Evolutionary conservation across 2,888 invertebrate species (phyloP).

Genomic region (Cheilosia impressa): DNA sequence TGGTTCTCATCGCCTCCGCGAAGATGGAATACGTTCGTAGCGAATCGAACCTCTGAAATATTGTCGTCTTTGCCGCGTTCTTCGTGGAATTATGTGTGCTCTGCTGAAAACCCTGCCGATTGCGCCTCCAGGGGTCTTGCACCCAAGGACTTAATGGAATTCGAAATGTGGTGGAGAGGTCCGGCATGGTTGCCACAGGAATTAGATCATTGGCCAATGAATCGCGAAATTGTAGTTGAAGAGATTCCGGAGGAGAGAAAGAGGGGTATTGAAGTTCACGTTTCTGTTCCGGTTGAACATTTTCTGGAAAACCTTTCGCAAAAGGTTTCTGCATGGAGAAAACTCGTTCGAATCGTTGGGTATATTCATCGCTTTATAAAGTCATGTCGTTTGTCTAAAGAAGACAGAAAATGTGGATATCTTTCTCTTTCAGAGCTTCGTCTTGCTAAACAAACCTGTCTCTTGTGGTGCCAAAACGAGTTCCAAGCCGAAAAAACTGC

Average conservation of each 20-base stretch:
- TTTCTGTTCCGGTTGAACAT: too few relatives aligned
- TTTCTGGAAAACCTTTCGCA: too few relatives aligned
- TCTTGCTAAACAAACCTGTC: too few relatives aligned
- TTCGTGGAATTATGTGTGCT: too few relatives aligned
- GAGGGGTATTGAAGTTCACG: background rate
- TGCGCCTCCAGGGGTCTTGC: constrained; percentile 21
- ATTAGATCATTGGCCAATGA: constrained; percentile 3
- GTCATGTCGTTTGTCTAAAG: too few relatives aligned
- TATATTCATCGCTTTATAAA: too few relatives aligned
- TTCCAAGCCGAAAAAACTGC: too few relatives aligned
- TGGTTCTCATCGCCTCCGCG: constrained; percentile 11
- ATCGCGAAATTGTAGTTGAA: background rate
- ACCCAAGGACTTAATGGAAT: constrained; percentile 17
- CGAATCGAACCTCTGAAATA: constrained; percentile 31
- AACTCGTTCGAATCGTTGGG: too few relatives aligned
- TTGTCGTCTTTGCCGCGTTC: constrained; percentile 3
- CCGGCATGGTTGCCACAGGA: constrained; percentile 21
- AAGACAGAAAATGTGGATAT: too few relatives aligned
- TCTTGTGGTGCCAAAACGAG: too few relatives aligned
- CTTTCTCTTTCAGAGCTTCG: too few relatives aligned
- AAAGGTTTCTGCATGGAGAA: too few relatives aligned
- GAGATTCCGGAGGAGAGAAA: constrained; percentile 28
- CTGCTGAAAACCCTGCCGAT: constrained; percentile 5
- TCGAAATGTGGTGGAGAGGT: constrained; percentile 32
- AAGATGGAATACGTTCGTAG: constrained; percentile 21